These are phyloP conservation scores for Baronia brevicornis DNA, from an alignment of 2,888 invertebrate genomes.

Conservation along the genomic window DNA sequence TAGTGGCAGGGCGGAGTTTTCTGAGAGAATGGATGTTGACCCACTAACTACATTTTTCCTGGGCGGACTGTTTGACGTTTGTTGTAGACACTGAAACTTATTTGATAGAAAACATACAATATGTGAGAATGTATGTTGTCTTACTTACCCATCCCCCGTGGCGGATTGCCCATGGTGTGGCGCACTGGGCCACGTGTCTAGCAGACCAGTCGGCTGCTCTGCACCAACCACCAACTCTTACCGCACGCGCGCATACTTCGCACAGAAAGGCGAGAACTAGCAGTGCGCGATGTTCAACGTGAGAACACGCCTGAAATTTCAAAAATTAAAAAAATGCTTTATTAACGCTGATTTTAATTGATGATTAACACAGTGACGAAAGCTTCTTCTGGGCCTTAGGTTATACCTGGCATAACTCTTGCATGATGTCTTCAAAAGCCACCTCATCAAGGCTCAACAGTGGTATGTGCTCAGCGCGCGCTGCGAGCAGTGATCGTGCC, in stretches of 20 bases:
- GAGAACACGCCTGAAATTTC: slow-evolving; percentile 62
- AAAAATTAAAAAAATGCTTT: background rate
- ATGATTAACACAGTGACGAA: too few species aligned
- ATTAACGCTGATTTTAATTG: background rate
- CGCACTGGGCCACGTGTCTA: slow-evolving; percentile 68
- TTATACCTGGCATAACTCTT: slow-evolving; percentile 72
- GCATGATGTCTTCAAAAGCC: slow-evolving; percentile 75
- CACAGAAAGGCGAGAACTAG: slow-evolving; percentile 75
- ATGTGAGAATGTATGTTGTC: too few species aligned
- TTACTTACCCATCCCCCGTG: slow-evolving; percentile 75
- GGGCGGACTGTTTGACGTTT: too few species aligned
- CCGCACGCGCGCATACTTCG: slow-evolving; percentile 71
- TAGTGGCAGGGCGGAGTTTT: too few species aligned
- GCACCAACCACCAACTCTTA: slow-evolving; percentile 65
- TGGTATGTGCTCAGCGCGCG: slow-evolving; percentile 65
- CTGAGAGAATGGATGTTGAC: too few species aligned
- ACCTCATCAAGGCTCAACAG: slow-evolving; percentile 68
- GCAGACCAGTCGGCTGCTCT: slow-evolving; percentile 75
- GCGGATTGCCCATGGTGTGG: slow-evolving; percentile 73
- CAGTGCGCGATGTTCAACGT: slow-evolving; percentile 71
- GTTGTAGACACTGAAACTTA: too few species aligned
- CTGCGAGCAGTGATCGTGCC: slow-evolving; percentile 63
- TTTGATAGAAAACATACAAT: too few species aligned
- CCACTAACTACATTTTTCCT: too few species aligned
- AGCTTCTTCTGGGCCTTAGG: too few species aligned